Evolutionary conservation across 2,888 invertebrate species (phyloP).

Genomic region (Diplolepis rosae): DNA sequence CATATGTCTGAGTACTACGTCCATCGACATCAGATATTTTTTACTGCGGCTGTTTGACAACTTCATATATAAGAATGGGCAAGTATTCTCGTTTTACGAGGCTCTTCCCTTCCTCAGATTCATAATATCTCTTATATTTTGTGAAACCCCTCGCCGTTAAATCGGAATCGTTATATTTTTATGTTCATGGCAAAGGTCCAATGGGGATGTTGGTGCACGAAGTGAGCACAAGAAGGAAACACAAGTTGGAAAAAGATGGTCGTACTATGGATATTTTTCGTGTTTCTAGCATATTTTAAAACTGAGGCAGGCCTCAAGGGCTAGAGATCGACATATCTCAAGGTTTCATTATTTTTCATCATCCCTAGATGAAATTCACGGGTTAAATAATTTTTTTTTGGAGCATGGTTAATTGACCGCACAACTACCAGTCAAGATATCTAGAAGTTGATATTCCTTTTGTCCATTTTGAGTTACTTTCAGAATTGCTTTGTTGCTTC

Average conservation of each 20-base stretch:
- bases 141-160: conserved; percentile 32
- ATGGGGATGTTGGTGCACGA: conserved; percentile 33
- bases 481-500: no score
- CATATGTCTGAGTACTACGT: background rate
- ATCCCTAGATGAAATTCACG: no score
- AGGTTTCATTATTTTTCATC: conserved; percentile 8
- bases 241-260: conserved; percentile 32
- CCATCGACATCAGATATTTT: conserved; percentile 34
- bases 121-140: conserved; percentile 37
- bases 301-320: background rate
- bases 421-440: no score
- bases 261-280: background rate
- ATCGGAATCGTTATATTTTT: conserved; percentile 59
- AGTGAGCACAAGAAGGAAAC: conserved; percentile 35
- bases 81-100: conserved; percentile 50
- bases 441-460: no score
- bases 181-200: conserved; percentile 41
- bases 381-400: no score
- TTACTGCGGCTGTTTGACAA: conserved; percentile 36
- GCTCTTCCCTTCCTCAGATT: conserved; percentile 51
- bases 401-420: no score
- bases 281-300: no score
- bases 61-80: conserved; percentile 41
- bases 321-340: background rate
- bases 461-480: background rate